These are phyloP conservation scores for Diarsia dahlii DNA, from an alignment of 2,888 invertebrate species.

Conservation along the genomic window DNA sequence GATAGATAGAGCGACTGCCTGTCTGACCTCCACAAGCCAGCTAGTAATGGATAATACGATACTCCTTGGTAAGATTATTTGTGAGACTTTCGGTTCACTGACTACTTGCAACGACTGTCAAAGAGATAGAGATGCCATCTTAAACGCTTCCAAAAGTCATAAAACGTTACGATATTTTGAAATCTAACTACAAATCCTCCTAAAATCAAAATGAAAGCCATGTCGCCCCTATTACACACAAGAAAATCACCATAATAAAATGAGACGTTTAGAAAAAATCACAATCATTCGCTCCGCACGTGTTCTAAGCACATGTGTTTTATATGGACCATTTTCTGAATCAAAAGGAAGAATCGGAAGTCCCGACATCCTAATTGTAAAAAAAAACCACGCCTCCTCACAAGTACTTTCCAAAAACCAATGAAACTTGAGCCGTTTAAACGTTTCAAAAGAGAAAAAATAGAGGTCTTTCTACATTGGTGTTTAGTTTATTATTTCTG, in stretches of 20 bases:
- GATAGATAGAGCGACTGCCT: too few species aligned
- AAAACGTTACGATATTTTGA: neutral
- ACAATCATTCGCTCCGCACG: constrained; percentile 72
- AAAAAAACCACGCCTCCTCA: constrained; percentile 57
- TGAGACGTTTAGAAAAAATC: constrained; percentile 66
- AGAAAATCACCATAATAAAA: constrained; percentile 65
- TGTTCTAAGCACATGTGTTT: constrained; percentile 73
- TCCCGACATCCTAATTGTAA: constrained; percentile 59
- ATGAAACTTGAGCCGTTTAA: constrained; percentile 31
- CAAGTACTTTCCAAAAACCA: constrained; percentile 53
- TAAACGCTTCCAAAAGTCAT: neutral
- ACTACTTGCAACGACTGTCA: too few species aligned
- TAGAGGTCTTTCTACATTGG: constrained; percentile 34
- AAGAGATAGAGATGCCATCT: neutral
- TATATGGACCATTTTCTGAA: constrained; percentile 69
- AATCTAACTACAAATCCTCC: neutral
- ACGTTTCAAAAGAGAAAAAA: neutral
- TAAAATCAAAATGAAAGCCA: constrained; percentile 6
- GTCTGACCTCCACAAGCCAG: too few species aligned
- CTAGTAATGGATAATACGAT: too few species aligned
- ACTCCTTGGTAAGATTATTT: too few species aligned
- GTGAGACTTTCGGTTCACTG: too few species aligned
- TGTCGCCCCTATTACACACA: constrained; percentile 60
- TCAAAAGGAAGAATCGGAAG: constrained; percentile 77
- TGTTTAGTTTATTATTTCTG: constrained; percentile 44